Percentiles rank a stretch among this genome's conserved stretches.
These are phyloP conservation scores for Drosophila macrospina DNA, from an alignment of 2,888 invertebrate species.

Conservation along the genomic window DNA sequence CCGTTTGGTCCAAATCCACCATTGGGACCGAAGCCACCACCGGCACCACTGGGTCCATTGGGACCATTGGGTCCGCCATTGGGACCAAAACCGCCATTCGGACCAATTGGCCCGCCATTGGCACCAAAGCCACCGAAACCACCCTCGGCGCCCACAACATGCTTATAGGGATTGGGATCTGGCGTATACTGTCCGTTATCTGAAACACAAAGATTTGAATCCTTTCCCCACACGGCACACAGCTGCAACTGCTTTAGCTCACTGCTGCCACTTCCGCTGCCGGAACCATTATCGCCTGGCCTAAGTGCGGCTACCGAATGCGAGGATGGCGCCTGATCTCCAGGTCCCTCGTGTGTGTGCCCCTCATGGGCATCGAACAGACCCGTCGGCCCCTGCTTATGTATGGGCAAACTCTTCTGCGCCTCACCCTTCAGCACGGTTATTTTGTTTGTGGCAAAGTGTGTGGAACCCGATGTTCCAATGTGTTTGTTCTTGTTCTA, in stretches of 20 bases:
- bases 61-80: conserved; percentile 43
- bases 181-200: conserved; percentile 69
- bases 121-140: conserved; percentile 49
- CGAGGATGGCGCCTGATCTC: conserved; percentile 76
- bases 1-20: conserved; percentile 49
- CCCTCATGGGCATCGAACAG: conserved; percentile 72
- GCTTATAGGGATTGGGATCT: conserved; percentile 65
- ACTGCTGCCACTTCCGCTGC: conserved; percentile 63
- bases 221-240: conserved; percentile 15
- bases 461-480: conserved; percentile 23
- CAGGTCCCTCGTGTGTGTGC: conserved; percentile 74
- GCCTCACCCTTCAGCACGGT: conserved; percentile 67
- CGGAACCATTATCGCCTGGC: conserved; percentile 57
- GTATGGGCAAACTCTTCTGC: conserved; percentile 70
- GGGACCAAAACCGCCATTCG: conserved; percentile 29
- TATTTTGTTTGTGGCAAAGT: conserved; percentile 22
- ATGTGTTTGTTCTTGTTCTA: conserved; percentile 59
- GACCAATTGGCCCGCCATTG: conserved; percentile 40
- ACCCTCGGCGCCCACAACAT: conserved; percentile 65
- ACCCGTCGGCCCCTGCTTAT: conserved; percentile 13
- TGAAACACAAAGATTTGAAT: conserved; percentile 75
- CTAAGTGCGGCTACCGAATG: conserved; percentile 76
- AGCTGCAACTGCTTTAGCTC: conserved; percentile 54
- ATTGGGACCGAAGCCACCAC: conserved; percentile 35
- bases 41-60: conserved; percentile 31